These are phyloP conservation scores for Erythrolamprus reginae DNA, from an alignment of 2,113 vertebrate genomes.

Conservation along the genomic window DNA sequence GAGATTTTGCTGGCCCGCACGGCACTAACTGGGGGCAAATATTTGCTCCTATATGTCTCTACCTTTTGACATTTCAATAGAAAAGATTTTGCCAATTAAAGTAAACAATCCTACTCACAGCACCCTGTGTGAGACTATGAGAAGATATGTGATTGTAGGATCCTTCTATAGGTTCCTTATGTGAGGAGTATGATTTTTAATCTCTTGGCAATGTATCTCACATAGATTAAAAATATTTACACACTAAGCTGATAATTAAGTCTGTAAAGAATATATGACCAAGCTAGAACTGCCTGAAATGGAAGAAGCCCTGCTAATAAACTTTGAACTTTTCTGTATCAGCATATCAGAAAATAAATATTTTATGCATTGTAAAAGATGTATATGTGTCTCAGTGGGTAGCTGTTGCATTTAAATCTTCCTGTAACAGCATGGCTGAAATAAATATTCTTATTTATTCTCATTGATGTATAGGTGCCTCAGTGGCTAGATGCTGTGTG, in stretches of 20 bases:
- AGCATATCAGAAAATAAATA: background rate
- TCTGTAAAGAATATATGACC: background rate
- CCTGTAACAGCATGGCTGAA: constrained; percentile 1
- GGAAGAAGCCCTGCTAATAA: constrained; percentile 38
- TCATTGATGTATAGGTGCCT: constrained; percentile 30
- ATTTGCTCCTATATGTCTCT: background rate
- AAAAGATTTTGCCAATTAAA: background rate
- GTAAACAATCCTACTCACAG: background rate
- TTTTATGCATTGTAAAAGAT: constrained; percentile 33
- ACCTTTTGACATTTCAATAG: background rate
- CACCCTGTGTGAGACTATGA: background rate
- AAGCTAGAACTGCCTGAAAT: accelerated
- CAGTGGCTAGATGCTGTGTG: background rate
- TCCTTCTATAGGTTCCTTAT: background rate
- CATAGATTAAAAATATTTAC: background rate
- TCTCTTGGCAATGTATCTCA: constrained; percentile 1
- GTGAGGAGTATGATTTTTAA: constrained; percentile 18
- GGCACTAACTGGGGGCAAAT: accelerated
- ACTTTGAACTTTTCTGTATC: constrained; percentile 24
- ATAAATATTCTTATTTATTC: constrained; percentile 10
- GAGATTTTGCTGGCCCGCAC: accelerated
- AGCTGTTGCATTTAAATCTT: constrained; percentile 15
- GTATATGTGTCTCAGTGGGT: constrained; percentile 6
- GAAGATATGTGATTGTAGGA: constrained; percentile 6
- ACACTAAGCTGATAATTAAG: background rate